Conservation (phyloP, 1,140 invertebrate species). For the Drosophila watanabei region DNA sequence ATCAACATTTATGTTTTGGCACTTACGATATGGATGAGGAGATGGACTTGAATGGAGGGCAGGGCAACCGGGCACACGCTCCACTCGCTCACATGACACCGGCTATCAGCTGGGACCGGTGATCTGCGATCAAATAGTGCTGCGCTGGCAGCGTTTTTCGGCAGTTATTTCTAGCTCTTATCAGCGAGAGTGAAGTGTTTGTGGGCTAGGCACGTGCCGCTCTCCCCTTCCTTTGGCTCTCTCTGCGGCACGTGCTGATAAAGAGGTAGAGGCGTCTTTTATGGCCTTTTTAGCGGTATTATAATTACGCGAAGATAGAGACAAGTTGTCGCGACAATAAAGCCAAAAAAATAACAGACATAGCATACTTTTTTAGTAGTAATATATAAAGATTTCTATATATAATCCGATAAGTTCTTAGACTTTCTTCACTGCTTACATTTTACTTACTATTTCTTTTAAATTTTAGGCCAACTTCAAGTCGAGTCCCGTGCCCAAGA, state of each 20-base stretch:
- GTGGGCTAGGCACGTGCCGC: conserved; percentile 51
- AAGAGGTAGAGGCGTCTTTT: conserved; percentile 1
- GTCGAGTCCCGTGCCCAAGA: conserved; percentile 89
- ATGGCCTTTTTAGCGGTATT: not conserved
- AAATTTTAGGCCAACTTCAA: conserved; percentile 88
- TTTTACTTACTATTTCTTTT: not conserved
- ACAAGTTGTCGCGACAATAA: not conserved
- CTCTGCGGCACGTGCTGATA: conserved; percentile 22
- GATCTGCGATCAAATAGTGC: conserved; percentile 50
- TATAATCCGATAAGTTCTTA: not conserved
- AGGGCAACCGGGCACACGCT: conserved; percentile 15
- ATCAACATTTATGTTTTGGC: conserved; percentile 63
- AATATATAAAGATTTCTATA: too few species aligned
- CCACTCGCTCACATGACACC: conserved; percentile 47
- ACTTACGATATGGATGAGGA: conserved; percentile 39
- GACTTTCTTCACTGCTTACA: not conserved
- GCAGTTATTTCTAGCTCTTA: conserved; percentile 34
- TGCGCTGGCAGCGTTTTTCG: conserved; percentile 13
- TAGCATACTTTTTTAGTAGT: not conserved
- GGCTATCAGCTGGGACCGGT: conserved; percentile 36
- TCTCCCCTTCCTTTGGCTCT: conserved; percentile 22
- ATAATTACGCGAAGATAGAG: not conserved
- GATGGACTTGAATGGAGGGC: not conserved
- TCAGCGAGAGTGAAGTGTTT: conserved; percentile 20
- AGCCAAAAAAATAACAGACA: not conserved